phyloP scores from a whole-genome alignment of 2,797 vertebrate genomes.

The Aplochiton taeniatus region DNA sequence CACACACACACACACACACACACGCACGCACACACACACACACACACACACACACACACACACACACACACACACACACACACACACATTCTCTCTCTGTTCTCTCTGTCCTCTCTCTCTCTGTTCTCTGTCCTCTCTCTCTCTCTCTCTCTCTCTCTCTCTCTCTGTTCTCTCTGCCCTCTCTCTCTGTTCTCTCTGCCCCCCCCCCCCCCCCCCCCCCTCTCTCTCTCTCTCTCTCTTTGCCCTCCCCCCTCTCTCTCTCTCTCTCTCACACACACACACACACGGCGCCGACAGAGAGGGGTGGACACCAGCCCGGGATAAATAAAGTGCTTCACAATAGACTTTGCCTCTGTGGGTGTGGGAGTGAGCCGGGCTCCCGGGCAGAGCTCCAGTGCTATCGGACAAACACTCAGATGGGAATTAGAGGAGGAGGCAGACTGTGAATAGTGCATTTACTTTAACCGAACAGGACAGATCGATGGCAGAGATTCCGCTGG shows the following conservation, averaged over 20 bases:
- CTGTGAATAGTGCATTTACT: slow-evolving; percentile 69
- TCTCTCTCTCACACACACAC: not conserved
- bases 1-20: no score
- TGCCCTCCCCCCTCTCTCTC: not conserved
- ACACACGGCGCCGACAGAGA: not conserved
- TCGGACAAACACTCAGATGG: slow-evolving; percentile 66
- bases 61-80: not conserved
- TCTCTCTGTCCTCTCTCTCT: not conserved
- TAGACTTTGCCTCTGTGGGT: slow-evolving; percentile 63
- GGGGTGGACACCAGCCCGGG: slow-evolving; percentile 10
- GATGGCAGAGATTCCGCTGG: slow-evolving; percentile 53
- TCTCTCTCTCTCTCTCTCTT: not conserved
- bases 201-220: not conserved
- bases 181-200: not conserved
- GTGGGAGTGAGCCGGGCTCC: slow-evolving; percentile 44
- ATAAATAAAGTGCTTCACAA: slow-evolving; percentile 70
- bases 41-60: slow-evolving; percentile 10
- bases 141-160: not conserved
- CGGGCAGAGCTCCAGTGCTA: slow-evolving; percentile 63
- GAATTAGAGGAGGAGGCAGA: slow-evolving; percentile 69
- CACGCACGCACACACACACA: no score
- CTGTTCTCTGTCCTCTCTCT: not conserved
- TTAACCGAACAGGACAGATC: slow-evolving; percentile 45
- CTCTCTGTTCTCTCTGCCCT: not conserved
- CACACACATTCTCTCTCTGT: no score